Evolutionary conservation across 1,140 invertebrate species (phyloP), one percentile per base, ranked within the genome.

Genomic region (Condylostylus longicornis): DNA sequence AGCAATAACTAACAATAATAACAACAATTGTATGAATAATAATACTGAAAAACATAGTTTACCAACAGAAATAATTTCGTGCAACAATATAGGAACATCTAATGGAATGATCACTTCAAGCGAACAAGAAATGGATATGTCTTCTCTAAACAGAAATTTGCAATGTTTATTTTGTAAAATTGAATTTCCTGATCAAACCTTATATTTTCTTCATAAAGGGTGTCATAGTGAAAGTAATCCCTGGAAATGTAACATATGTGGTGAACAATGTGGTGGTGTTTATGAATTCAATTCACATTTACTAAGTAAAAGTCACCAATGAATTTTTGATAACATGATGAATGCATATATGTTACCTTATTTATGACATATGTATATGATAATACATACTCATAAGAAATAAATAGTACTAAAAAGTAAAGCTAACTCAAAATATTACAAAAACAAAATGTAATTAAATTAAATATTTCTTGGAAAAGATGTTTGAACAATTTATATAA

Each of bases 171-270:
- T 87, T 57, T 97, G 93, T 64, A 79, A 84, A 43, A 94, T 97
- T 43, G 77, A 86, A 6, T 97, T 94, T 64, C 84, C 86, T 2
- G 90, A 96, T 66, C 83, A 85, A 52, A 95, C 89, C 0, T 69
- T 96, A 20, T 96, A 95, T 65, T 90, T 95, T 64, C 70, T 97
- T 33, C 93, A 97, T 68, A 95, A 94, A 68, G 90, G 90, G 42
- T 87, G 93, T 58, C 93, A 97, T 67, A 90, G 86, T 44, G 85
- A 94, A 48, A 83, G 86, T 42, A 91, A 95, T 67, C 90, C 91
- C 0, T 96, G 89, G 88, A 90, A 90, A 62, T 97, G 93, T 64
- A 96, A 96, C 67, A 86, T 95, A 46, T 97, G 93, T 62, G 89
- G 89, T 18, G 83, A 90, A 62, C 77, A 82, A 51, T 91, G 86